Percentiles rank a stretch among this genome's conserved stretches.
Conservation (phyloP, 2,797 vertebrate species). For the Premnoplex brunnescens region DNA sequence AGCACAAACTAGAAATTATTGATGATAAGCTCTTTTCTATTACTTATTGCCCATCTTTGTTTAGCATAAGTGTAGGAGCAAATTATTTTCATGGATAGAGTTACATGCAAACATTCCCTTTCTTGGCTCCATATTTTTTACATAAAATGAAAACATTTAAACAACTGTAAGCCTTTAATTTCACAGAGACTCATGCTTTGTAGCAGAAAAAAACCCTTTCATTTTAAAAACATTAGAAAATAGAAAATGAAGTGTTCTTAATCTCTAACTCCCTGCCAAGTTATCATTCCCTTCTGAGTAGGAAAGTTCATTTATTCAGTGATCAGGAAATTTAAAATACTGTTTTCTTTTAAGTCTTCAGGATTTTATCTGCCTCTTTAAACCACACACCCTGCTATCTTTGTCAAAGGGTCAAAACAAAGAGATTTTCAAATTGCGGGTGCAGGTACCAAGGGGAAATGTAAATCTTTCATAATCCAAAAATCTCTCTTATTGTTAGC, state of each 20-base stretch:
- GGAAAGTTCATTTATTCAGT: slow-evolving; percentile 27
- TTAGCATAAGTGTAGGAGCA: background rate
- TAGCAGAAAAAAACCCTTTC: background rate
- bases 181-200: background rate
- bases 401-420: background rate
- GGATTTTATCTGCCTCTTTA: background rate
- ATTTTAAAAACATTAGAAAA: background rate
- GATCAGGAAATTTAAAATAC: background rate
- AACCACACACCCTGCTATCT: background rate
- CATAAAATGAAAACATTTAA: background rate
- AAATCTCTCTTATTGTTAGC: background rate
- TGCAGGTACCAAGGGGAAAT: background rate
- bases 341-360: slow-evolving; percentile 9
- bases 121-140: background rate
- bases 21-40: background rate
- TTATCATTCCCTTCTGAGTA: slow-evolving; percentile 19
- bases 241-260: background rate
- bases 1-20: background rate
- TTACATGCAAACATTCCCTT: background rate
- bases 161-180: background rate
- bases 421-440: background rate
- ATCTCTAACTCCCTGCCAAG: background rate
- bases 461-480: background rate
- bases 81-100: background rate
- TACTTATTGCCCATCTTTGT: background rate